These are phyloP conservation scores for Climacteris rufus DNA, from an alignment of 2,113 vertebrate genomes.

Conservation along the genomic window DNA sequence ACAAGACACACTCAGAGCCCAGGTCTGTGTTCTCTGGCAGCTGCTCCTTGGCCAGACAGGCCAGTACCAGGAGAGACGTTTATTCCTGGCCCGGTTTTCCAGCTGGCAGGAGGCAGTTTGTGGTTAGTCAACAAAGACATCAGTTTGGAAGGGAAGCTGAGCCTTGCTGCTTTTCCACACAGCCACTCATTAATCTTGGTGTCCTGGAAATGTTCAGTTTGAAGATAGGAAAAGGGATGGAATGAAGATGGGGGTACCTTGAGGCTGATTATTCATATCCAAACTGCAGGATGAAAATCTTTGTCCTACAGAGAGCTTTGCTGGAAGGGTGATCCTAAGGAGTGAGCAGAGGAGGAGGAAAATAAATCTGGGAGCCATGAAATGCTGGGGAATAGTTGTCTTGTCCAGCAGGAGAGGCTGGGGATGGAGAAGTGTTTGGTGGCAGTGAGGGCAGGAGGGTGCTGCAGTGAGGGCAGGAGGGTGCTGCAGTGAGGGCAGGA, in stretches of 20 bases:
- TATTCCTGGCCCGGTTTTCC: neutral
- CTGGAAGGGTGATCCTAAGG: neutral
- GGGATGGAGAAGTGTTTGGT: neutral
- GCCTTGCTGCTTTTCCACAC: neutral
- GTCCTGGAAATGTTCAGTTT: slow-evolving; percentile 21
- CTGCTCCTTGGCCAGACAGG: neutral
- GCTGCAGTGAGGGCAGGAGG: neutral
- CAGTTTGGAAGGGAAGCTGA: neutral
- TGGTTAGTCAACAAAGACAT: neutral
- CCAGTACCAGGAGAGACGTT: neutral
- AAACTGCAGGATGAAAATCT: neutral
- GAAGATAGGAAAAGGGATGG: neutral
- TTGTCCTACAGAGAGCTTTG: neutral
- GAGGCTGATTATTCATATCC: neutral
- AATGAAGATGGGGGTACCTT: neutral
- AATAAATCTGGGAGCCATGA: neutral
- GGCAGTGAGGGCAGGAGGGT: neutral
- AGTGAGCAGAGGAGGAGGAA: neutral
- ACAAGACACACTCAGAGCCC: accelerated
- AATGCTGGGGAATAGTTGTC: neutral
- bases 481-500: neutral
- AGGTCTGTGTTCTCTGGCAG: neutral
- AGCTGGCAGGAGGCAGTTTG: neutral
- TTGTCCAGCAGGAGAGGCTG: neutral
- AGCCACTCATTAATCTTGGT: neutral